A percentile compares a stretch with the other conserved stretches of the same genome.
phyloP scores from a whole-genome alignment of 2,113 vertebrate genomes.

The Sitta europaea region DNA sequence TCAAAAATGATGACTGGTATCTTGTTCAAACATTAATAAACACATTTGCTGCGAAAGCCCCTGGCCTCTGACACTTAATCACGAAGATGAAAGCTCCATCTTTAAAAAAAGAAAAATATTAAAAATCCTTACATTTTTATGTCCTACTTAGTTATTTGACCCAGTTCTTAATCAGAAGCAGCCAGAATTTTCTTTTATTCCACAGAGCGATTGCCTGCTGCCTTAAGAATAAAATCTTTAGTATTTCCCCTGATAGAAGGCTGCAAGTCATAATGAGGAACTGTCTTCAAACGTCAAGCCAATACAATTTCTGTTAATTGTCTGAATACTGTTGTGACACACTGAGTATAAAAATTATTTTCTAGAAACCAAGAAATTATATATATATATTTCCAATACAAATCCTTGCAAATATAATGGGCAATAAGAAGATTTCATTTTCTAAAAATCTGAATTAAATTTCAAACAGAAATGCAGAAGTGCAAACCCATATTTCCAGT shows the following conservation, averaged over 20 bases:
- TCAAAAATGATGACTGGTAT: background rate
- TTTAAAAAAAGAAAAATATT: background rate
- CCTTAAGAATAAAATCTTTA: background rate
- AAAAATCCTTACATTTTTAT: background rate
- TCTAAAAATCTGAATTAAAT: background rate
- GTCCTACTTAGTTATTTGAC: constrained; percentile 56
- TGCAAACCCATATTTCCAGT: background rate
- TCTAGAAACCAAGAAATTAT: background rate
- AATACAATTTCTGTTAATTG: background rate
- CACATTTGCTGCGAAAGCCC: background rate
- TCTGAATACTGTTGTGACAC: background rate
- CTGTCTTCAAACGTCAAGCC: background rate
- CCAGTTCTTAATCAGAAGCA: constrained; percentile 47
- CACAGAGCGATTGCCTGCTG: background rate
- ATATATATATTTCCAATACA: background rate
- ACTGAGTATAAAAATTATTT: background rate
- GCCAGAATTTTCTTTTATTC: constrained; percentile 40
- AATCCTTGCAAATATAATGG: background rate
- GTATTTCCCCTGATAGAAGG: constrained; percentile 30
- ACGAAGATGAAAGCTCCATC: background rate
- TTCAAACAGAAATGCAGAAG: background rate
- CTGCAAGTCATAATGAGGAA: background rate
- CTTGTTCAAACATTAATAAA: background rate
- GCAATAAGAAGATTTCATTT: background rate
- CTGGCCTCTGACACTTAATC: background rate